Percentiles rank a stretch among this genome's conserved stretches.
phyloP scores from a whole-genome alignment of 35 echinoderm and acorn worm species.

The Heliocidaris tuberculata region DNA sequence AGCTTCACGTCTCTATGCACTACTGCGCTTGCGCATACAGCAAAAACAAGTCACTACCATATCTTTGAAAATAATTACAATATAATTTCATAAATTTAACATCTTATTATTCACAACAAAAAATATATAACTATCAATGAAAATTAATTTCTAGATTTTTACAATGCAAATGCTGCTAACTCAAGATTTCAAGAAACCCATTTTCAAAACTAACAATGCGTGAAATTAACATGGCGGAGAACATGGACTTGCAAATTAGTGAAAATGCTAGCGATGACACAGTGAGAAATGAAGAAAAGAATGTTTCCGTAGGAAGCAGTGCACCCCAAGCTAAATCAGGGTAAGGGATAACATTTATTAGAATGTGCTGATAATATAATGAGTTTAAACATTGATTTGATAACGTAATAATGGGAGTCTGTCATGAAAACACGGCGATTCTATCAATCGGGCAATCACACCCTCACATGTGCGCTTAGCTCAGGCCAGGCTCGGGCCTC shows the following conservation, averaged over 20 bases:
- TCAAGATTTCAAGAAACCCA: background rate
- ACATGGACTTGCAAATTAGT: background rate
- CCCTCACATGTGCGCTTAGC: background rate
- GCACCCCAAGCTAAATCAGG: background rate
- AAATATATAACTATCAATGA: background rate
- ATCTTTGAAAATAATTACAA: too few species aligned
- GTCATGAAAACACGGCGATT: background rate
- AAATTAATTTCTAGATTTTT: background rate
- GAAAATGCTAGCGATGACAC: background rate
- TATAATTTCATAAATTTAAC: background rate
- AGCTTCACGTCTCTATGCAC: conserved; percentile 36
- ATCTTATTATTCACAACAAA: background rate
- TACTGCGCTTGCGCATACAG: background rate
- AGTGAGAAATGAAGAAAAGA: background rate
- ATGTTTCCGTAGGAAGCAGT: background rate
- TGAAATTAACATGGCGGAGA: conserved; percentile 31
- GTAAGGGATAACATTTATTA: background rate
- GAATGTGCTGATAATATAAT: too few species aligned
- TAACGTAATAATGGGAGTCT: background rate
- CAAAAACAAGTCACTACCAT: background rate
- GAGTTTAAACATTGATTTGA: background rate
- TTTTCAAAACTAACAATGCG: background rate
- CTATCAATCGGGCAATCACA: background rate
- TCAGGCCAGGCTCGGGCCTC: background rate
- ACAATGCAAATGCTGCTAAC: background rate